These are phyloP conservation scores for Tetragonisca angustula DNA, from an alignment of 2,888 invertebrate species.

Conservation along the genomic window DNA sequence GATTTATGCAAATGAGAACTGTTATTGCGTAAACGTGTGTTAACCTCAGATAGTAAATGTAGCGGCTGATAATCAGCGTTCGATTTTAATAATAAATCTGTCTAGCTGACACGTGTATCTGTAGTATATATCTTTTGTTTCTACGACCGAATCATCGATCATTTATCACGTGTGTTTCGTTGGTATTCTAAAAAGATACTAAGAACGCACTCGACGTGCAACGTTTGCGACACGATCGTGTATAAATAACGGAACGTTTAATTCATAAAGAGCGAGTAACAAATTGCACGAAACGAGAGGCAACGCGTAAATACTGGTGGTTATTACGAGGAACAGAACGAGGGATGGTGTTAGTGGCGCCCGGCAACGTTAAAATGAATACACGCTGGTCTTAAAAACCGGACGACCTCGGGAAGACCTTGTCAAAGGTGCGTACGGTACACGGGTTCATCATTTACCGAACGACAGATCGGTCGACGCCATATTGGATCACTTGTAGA, in stretches of 20 bases:
- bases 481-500: conserved; percentile 82
- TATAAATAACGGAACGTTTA: conserved; percentile 10
- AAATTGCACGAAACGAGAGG: background rate
- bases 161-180: background rate
- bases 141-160: background rate
- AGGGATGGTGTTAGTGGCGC: background rate
- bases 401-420: conserved; percentile 66
- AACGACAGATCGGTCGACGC: conserved; percentile 84
- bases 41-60: conserved; percentile 7
- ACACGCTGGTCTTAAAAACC: conserved; percentile 47
- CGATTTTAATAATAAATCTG: too few species aligned
- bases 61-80: background rate
- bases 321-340: background rate
- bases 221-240: background rate
- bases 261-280: background rate
- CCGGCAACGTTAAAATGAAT: conserved; percentile 19
- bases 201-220: background rate
- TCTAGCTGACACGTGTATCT: too few species aligned
- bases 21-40: background rate
- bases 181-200: background rate
- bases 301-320: background rate
- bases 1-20: conserved; percentile 3
- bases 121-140: background rate
- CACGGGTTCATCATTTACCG: conserved; percentile 79
- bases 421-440: conserved; percentile 57